Base-by-base conservation (phyloP, 2,888 invertebrate species). In the Microplitis deprimator region DNA sequence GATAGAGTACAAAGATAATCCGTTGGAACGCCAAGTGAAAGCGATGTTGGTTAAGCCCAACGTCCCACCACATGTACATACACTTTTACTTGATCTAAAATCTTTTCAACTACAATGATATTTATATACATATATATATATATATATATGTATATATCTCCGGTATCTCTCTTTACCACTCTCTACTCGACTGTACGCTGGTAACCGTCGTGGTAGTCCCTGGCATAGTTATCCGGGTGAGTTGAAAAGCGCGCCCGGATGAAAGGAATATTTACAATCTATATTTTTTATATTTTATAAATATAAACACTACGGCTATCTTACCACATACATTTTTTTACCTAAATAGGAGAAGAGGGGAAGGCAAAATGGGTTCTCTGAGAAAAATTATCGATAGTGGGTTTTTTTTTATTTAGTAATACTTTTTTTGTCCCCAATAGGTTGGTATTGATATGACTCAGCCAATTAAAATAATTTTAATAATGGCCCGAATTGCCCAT, bases 211-310 rank as follows among this genome's bases (percentile, higher is more conserved):
- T 84, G 81, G 83, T 84, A 86, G 86, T 85, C 85, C 86, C 86
- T 85, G 86, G 86, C 86, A 85, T 83, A 86, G 85, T 85, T 86
- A 84, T 81, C 82, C 85, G 83, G 84, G 85, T 86, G 84, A 83
- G 83, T 82, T 86, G 85, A 85, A 85, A 85, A 86, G 84, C 83
- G 70, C 71, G 76, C 76, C 76, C 65, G 69, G 65, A 71, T 76
- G 65, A 75, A 75, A 75, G 69, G 74, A 50, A 75, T 39, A 69
- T 61, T 62, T 40, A 41, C 29, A 68, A 40, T 50, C 50, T 50
- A 50, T 50, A 50, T 50, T 50, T 50, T 50, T 50, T 50, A 50
- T 50, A 50, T 50, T 13, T 50, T 50, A 50, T 50, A 50, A 50
- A 50, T 50, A 50, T 50, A 50, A 50, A 50, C 6, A 50, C 50